Evolutionary conservation across 1,140 invertebrate species (phyloP), one percentile per base, ranked within the genome.

Genomic region (Rhynchophorus ferrugineus): DNA sequence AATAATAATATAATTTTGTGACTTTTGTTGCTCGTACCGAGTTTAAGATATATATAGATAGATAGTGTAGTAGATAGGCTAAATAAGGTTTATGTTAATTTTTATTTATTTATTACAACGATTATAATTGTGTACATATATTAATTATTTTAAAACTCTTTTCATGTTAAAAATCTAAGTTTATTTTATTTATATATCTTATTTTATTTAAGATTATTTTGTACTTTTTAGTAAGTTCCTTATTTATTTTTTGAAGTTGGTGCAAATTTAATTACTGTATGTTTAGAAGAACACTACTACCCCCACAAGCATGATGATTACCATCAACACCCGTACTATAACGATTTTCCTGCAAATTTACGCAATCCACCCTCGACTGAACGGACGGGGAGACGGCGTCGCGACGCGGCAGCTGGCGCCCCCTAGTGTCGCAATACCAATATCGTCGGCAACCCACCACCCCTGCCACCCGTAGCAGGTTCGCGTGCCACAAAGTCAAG

Each of bases 331-430:
- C 8, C n/a, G 16, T 16, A 16, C 16, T 38, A 14, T 14, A 38
- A 16, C 36, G 36, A 14, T 13, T 3, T 17, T 1, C 18, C 17
- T 18, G 17, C 6, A 14, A 20, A 18, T 17, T 53, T 53, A 49
- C 24, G 37, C 49, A 44, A 33, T 29, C 22, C 37, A 22, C 44
- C 39, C 48, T 49, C 34, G 21, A 56, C 59, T 50, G 53, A 58
- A 22, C 3, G 38, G 19, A 20, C 7, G 9, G 5, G 17, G 11
- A 7, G 18, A 11, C n/a, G 36, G 38, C 55, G 54, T 56, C 62
- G 43, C 57, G 59, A 61, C 60, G 49, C 49, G 49, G 58, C 56
- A 60, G 50, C 61, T 65, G 63, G 61, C 61, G 61, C 61, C 60
- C 38, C 50, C 3, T 24, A 37, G 35, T 20, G 49, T 21, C 24